These are phyloP conservation scores for Xenopus laevis DNA, from an alignment of 2,113 vertebrate species.

Conservation along the genomic window DNA sequence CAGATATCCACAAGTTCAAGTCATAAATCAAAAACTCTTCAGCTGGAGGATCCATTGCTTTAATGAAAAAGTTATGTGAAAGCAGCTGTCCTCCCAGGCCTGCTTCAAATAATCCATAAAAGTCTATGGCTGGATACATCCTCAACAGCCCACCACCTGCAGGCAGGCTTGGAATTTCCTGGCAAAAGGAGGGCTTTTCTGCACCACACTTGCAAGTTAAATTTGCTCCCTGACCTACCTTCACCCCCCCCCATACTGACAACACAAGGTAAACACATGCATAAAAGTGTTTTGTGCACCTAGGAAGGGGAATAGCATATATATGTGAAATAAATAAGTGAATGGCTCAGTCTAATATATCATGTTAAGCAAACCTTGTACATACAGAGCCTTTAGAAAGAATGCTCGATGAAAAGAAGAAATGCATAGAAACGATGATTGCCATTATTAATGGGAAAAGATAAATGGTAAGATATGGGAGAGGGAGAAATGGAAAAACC, in stretches of 20 bases:
- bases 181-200: neutral
- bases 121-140: conserved; percentile 56
- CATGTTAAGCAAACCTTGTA: too few relatives aligned
- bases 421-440: too few relatives aligned
- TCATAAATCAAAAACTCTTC: conserved; percentile 78
- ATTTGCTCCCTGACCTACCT: conserved; percentile 11
- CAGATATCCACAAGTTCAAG: conserved; percentile 67
- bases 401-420: too few relatives aligned
- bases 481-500: too few relatives aligned
- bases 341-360: too few relatives aligned
- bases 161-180: conserved; percentile 49
- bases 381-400: too few relatives aligned
- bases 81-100: conserved; percentile 55
- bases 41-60: conserved; percentile 75
- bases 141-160: conserved; percentile 60
- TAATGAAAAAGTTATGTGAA: conserved; percentile 85
- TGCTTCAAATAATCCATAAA: conserved; percentile 57
- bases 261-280: neutral
- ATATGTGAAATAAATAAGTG: too few relatives aligned
- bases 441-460: too few relatives aligned
- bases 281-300: too few relatives aligned
- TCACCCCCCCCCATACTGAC: conserved; percentile 1
- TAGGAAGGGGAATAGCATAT: too few relatives aligned
- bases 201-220: neutral
- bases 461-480: too few relatives aligned